These are phyloP conservation scores for Belonocnema kinseyi DNA, from an alignment of 1,140 invertebrate species.

Conservation along the genomic window DNA sequence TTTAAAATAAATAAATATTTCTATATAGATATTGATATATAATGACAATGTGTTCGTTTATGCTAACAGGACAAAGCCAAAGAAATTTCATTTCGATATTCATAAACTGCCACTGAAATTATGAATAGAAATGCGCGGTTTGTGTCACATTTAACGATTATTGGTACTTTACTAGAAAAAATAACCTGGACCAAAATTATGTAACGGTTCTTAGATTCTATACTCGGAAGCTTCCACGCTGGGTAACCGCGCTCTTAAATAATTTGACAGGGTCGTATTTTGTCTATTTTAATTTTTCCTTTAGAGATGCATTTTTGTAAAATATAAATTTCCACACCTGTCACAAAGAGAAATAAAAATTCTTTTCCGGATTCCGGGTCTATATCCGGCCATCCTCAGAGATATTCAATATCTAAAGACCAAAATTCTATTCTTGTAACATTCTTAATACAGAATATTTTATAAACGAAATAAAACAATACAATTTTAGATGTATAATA, in stretches of 20 bases:
- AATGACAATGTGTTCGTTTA: slow-evolving; percentile 41
- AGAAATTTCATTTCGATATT: slow-evolving; percentile 60
- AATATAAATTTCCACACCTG: too few species aligned
- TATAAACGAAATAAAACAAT: too few species aligned
- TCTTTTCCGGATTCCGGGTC: too few species aligned
- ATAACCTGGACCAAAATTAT: slow-evolving; percentile 46
- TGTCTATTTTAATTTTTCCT: too few species aligned
- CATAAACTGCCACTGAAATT: slow-evolving; percentile 51
- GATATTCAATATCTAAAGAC: too few species aligned
- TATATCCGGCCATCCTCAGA: too few species aligned
- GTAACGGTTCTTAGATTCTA: slow-evolving; percentile 48
- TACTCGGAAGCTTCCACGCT: slow-evolving; percentile 64
- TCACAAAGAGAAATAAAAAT: too few species aligned
- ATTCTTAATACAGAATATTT: too few species aligned
- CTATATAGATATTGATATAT: not conserved
- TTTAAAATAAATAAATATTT: too few species aligned
- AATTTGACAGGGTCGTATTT: slow-evolving; percentile 39
- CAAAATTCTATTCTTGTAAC: too few species aligned
- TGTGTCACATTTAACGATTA: slow-evolving; percentile 46
- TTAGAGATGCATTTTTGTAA: too few species aligned
- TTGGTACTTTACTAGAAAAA: slow-evolving; percentile 56
- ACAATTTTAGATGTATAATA: too few species aligned
- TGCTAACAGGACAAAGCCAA: slow-evolving; percentile 49
- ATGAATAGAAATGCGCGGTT: slow-evolving; percentile 42
- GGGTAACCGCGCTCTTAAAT: slow-evolving; percentile 61